These are phyloP conservation scores for Maccullochella peelii DNA, from an alignment of 2,113 vertebrate genomes.

Conservation along the genomic window DNA sequence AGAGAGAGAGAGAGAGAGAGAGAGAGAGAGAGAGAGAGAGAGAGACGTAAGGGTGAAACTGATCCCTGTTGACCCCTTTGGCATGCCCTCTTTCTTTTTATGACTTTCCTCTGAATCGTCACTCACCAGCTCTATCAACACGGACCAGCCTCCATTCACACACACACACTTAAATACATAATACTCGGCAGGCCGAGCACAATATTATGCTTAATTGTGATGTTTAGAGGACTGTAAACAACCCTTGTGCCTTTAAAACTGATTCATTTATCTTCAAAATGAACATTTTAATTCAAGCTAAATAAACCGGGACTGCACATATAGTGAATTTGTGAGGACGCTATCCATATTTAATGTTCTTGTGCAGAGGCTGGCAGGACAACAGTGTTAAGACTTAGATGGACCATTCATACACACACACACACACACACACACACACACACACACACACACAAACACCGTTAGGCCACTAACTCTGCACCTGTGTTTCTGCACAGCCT, in stretches of 20 bases:
- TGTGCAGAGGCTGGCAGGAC: constrained; percentile 46
- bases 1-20: too few relatives aligned
- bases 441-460: constrained; percentile 12
- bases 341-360: constrained; percentile 49
- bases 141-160: constrained; percentile 57
- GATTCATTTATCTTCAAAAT: background rate
- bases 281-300: constrained; percentile 5
- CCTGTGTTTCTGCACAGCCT: constrained; percentile 82
- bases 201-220: constrained; percentile 26
- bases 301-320: background rate
- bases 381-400: constrained; percentile 67
- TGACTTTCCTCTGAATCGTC: constrained; percentile 82
- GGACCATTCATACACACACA: constrained; percentile 47
- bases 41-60: constrained; percentile 76
- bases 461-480: constrained; percentile 74
- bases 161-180: constrained; percentile 35
- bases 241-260: background rate
- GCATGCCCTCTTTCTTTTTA: constrained; percentile 83
- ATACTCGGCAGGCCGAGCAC: background rate
- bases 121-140: constrained; percentile 80
- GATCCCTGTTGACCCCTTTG: constrained; percentile 82
- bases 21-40: constrained; percentile 29
- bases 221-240: constrained; percentile 35
- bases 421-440: constrained; percentile 29
- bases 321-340: constrained; percentile 4